Evolutionary conservation across 92 coral and sea anemone genomes (phyloP).

Genomic region (Palythoa grandis): DNA sequence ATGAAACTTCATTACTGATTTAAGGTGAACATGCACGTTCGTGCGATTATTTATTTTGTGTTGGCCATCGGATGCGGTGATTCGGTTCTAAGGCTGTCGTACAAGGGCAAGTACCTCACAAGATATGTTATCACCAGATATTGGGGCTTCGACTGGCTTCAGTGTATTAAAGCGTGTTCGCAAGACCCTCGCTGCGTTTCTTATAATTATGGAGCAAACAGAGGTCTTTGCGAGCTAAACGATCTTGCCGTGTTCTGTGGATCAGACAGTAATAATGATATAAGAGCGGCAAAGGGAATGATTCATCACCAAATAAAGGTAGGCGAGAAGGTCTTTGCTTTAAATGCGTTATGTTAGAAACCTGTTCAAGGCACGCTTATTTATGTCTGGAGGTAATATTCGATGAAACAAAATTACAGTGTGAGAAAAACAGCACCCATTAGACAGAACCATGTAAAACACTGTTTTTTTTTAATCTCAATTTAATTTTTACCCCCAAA

Average conservation of each 20-base stretch:
- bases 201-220: not conserved
- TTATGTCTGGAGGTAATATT: no score
- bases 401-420: no score
- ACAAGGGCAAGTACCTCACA: slow-evolving; percentile 1
- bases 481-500: no score
- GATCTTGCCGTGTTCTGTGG: slow-evolving; percentile 1
- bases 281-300: not conserved
- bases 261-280: no score
- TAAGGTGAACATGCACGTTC: not conserved
- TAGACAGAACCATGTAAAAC: no score
- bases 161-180: not conserved
- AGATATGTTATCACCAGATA: slow-evolving; percentile 2
- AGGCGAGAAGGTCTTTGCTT: no score
- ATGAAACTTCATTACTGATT: not conserved
- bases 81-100: not conserved
- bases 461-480: no score
- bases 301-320: not conserved
- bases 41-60: not conserved
- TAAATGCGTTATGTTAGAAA: no score
- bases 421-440: no score
- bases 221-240: slow-evolving; percentile 8
- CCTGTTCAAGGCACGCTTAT: no score
- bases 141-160: slow-evolving; percentile 3
- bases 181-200: not conserved
- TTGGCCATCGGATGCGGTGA: not conserved